These are phyloP conservation scores for Caenorhabditis becei DNA, from an alignment of 2,888 invertebrate genomes.

Conservation along the genomic window DNA sequence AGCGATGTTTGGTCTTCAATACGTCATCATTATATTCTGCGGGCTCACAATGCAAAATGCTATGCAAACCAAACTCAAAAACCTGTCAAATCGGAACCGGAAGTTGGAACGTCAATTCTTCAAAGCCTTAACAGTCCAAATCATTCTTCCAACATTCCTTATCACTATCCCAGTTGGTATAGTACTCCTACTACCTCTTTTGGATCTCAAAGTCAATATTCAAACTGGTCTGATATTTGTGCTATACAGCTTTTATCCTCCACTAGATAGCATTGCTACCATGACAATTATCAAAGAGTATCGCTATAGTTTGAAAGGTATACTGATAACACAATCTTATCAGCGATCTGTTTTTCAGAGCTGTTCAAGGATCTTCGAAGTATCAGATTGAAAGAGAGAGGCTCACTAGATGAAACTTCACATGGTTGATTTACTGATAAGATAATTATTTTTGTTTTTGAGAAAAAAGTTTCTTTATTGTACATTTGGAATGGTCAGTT, in stretches of 20 bases:
- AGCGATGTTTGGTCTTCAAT: not conserved
- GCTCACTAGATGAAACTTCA: no score
- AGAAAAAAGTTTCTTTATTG: not conserved
- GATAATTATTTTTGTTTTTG: no score
- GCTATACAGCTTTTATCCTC: not conserved
- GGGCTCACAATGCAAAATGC: not conserved
- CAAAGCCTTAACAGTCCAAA: not conserved
- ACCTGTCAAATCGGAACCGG: not conserved
- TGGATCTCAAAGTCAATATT: not conserved
- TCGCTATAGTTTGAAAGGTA: not conserved
- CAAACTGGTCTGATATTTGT: not conserved
- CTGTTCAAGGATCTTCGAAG: no score
- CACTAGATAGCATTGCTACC: not conserved
- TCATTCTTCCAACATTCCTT: not conserved
- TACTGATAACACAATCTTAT: no score
- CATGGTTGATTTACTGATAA: no score
- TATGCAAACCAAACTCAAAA: not conserved
- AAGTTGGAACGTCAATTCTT: not conserved
- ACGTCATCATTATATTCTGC: conserved; percentile 1
- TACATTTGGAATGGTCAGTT: conserved; percentile 10
- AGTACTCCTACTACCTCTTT: not conserved
- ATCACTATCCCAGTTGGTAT: not conserved
- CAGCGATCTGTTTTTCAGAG: no score
- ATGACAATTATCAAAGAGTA: not conserved
- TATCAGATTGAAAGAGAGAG: no score